A percentile compares a stretch with the other conserved stretches of the same genome.
Conservation (phyloP, 2,888 invertebrate genomes). For the Xylota segnis region DNA sequence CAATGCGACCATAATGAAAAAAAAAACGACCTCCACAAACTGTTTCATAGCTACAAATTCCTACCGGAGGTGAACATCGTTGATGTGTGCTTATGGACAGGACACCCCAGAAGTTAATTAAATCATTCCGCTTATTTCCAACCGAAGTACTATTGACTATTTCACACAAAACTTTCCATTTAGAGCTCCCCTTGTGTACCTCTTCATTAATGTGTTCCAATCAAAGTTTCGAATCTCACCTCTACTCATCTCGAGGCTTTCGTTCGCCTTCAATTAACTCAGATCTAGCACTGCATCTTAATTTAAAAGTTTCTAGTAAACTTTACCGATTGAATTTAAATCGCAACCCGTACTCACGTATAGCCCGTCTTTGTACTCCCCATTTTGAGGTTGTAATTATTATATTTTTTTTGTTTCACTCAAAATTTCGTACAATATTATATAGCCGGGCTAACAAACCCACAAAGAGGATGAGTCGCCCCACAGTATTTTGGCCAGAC, state of each 20-base stretch:
- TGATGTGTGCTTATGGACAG: too few relatives aligned
- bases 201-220: not conserved
- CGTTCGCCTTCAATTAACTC: conserved; percentile 53
- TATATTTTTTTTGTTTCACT: conserved; percentile 18
- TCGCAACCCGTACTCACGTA: conserved; percentile 12
- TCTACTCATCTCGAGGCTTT: conserved; percentile 4
- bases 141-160: not conserved
- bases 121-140: not conserved
- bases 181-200: not conserved
- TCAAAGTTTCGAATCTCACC: conserved; percentile 39
- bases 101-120: not conserved
- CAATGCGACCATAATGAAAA: too few relatives aligned
- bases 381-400: conserved; percentile 1
- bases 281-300: conserved; percentile 59
- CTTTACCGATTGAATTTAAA: conserved; percentile 69
- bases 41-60: too few relatives aligned
- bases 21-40: too few relatives aligned
- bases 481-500: not conserved
- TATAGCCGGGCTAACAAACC: conserved; percentile 3
- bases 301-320: conserved; percentile 52
- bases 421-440: conserved; percentile 12
- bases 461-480: conserved; percentile 6
- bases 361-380: too few relatives aligned
- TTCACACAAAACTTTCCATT: conserved; percentile 7
- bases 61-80: too few relatives aligned